Base-by-base conservation (phyloP, 2,797 vertebrate genomes). In the Martes flavigula region DNA sequence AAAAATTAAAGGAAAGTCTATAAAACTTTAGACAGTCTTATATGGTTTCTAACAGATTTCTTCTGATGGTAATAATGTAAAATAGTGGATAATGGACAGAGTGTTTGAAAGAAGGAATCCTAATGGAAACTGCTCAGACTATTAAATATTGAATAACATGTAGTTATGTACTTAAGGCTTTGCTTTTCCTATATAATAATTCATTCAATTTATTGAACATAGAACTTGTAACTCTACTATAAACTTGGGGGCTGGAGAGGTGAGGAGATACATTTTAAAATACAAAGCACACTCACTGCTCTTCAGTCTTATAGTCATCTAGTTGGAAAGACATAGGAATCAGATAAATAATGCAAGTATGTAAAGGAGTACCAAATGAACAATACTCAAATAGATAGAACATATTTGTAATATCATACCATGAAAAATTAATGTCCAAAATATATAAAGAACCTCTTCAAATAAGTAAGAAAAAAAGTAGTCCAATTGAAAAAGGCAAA, bases 31-130 rank as follows among this genome's bases (percentile, higher is more conserved):
- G 18, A 79, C 8, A 82, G 32, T 5, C 48, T 27, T 60, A 9
- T 35, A 15, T 82, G 62, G 14, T 32, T 95, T 60, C 78, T 89
- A 91, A 73, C 2, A 89, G 43, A 38, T 73, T 87, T 64, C 54
- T 85, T 93, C 32, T 15, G 35, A 38, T 79, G 54, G 56, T 79
- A 11, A 13, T 60, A 54, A 78, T 58, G 25, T 78, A 43, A 51
- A 90, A 83, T 35, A 20, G 77, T 48, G 8, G 86, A 35, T 18
- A 40, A 5, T 64, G 43, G 48, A 51, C n/a, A 77, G 84, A 75
- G 68, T 82, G 35, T 75, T 54, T 90, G 30, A 95, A 96, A 72
- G 54, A 85, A 89, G 68, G 38, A 91, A 77, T 95, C 30, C 58
- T 92, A 60, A 56, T 73, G 58, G 46, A 58, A 92, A 86, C 40